phyloP scores from a whole-genome alignment of 2,888 invertebrate genomes.

The Drosophila atripex region DNA sequence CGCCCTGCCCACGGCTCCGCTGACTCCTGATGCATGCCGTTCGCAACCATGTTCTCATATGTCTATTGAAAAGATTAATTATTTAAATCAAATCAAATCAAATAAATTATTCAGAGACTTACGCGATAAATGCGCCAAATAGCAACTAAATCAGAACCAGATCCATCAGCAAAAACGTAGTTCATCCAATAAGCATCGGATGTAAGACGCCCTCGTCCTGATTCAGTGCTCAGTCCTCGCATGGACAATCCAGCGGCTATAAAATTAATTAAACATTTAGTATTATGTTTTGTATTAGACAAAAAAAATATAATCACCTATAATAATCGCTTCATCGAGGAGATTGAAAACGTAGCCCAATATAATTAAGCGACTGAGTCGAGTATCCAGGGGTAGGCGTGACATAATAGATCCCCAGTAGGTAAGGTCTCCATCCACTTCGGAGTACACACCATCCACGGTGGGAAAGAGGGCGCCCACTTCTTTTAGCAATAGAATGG shows the following conservation, averaged over 20 bases:
- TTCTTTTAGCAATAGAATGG: slow-evolving; percentile 93
- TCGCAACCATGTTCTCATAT: slow-evolving; percentile 87
- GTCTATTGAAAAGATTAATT: slow-evolving; percentile 84
- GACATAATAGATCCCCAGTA: slow-evolving; percentile 93
- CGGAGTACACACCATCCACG: slow-evolving; percentile 84
- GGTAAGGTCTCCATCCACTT: slow-evolving; percentile 93
- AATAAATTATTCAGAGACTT: slow-evolving; percentile 14
- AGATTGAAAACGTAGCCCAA: slow-evolving; percentile 94
- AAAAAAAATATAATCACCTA: slow-evolving; percentile 84
- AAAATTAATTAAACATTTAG: not conserved
- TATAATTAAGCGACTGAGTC: slow-evolving; percentile 92
- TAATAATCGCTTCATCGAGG: slow-evolving; percentile 92
- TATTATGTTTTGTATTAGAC: slow-evolving; percentile 1
- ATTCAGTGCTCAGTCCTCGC: slow-evolving; percentile 91
- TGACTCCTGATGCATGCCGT: slow-evolving; percentile 85
- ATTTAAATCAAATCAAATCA: not conserved
- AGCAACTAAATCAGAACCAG: slow-evolving; percentile 92
- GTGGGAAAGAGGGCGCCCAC: slow-evolving; percentile 91
- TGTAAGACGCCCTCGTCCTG: slow-evolving; percentile 68
- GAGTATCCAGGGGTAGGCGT: slow-evolving; percentile 91
- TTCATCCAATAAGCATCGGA: slow-evolving; percentile 85
- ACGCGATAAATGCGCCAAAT: slow-evolving; percentile 92
- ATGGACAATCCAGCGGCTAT: slow-evolving; percentile 92
- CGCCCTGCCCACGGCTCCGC: slow-evolving; percentile 88
- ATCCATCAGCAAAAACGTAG: slow-evolving; percentile 92